A percentile compares a stretch with the other conserved stretches of the same genome.
phyloP scores from a whole-genome alignment of 35 echinoderm and acorn worm species.

The Strongylocentrotus purpuratus region DNA sequence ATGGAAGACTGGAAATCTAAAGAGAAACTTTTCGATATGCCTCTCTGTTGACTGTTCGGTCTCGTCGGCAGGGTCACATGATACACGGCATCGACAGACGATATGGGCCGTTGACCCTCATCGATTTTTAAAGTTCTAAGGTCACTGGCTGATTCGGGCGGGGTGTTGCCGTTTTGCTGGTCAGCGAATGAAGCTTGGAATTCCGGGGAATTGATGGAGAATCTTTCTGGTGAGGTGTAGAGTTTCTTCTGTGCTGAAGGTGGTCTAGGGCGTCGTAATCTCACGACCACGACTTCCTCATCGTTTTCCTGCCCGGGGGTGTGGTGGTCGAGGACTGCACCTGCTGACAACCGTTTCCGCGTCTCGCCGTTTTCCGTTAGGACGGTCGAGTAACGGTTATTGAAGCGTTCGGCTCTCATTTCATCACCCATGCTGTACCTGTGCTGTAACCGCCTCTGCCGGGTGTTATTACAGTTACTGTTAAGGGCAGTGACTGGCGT shows the following conservation, averaged over 20 bases:
- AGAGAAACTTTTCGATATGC: background rate
- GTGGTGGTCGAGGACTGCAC: slow-evolving; percentile 20
- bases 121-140: background rate
- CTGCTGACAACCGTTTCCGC: slow-evolving; percentile 22
- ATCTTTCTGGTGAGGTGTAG: slow-evolving; percentile 27
- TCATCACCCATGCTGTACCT: slow-evolving; percentile 33
- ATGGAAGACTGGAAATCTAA: background rate
- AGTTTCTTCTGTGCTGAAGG: background rate
- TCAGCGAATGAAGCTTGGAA: background rate
- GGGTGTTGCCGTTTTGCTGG: slow-evolving; percentile 19
- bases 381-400: background rate
- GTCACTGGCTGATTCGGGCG: background rate
- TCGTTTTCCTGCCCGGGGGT: background rate
- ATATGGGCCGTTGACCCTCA: background rate
- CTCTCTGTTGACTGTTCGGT: background rate
- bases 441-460: background rate
- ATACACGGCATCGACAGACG: slow-evolving; percentile 16
- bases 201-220: slow-evolving; percentile 21
- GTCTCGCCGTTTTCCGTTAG: background rate
- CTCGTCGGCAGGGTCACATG: background rate
- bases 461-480: slow-evolving; percentile 50
- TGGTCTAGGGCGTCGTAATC: slow-evolving; percentile 13
- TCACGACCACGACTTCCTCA: slow-evolving; percentile 23
- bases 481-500: slow-evolving; percentile 5
- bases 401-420: background rate